Base-by-base conservation (phyloP, 2,113 vertebrate species). In the Morone saxatilis region DNA sequence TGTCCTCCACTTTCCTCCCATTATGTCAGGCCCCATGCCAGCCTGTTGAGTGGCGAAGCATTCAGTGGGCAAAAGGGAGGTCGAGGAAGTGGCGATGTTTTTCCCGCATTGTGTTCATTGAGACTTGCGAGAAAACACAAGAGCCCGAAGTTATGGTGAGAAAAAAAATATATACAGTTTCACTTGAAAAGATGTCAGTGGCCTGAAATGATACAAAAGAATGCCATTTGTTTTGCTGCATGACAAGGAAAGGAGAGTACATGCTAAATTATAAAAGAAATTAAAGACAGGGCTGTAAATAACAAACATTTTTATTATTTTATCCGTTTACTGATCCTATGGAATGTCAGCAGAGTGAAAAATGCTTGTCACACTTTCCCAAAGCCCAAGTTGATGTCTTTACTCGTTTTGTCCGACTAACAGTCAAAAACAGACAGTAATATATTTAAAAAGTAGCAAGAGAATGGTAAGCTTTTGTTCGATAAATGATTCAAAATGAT, bases 11-110 rank as follows among this genome's bases (percentile, higher is more conserved):
- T 84, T 89, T 76, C 76, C 75, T 36, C 43, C 79, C 53, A 86
- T 91, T 86, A 73, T 80, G 76, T 76, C 67, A 6, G 67, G 87
- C 62, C 20, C 10, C 19, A 1, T 77, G 89, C 89, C 90, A 91
- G 80, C 47, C 25, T 16, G n/a, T 68, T 74, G 76, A 88, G 67
- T 65, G 79, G 85, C 83, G 71, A 56, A 79, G 75, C 67, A 17
- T 59, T 79, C 54, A 83, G 65, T 36, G 31, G 63, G 71, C 54
- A 86, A 54, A 47, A 38, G 22, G 40, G 36, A 83, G 77, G 70
- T 87, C 68, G 75, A 89, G 88, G 85, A 92, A 86, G 80, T 80
- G 11, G 71, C 31, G 61, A 56, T 63, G 68, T 71, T 84, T 83
- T 73, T 48, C 57, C 60, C 54, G 71, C 51, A 48, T 53, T 77